phyloP scores from a whole-genome alignment of 2,113 vertebrate genomes.

The Albula glossodonta region DNA sequence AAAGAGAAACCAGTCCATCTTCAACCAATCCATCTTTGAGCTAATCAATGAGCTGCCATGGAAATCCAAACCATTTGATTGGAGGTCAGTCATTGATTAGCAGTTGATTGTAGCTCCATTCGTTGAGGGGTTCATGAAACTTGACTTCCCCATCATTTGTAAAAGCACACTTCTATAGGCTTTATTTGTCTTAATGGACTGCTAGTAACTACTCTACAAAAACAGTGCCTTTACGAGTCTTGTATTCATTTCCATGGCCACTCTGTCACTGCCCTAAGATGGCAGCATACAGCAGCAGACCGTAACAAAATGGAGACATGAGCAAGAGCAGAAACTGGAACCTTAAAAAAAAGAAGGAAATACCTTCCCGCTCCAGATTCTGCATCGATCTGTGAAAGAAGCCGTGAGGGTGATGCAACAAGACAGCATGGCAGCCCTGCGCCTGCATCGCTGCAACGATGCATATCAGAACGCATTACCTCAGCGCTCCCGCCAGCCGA shows the following conservation, averaged over 20 bases:
- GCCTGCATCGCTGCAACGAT: slow-evolving; percentile 9
- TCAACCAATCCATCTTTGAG: too few relatives aligned
- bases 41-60: too few relatives aligned
- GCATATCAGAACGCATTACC: slow-evolving; percentile 48
- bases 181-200: too few relatives aligned
- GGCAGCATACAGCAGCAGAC: background rate
- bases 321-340: slow-evolving; percentile 16
- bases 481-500: slow-evolving; percentile 50
- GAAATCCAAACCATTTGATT: too few relatives aligned
- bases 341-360: slow-evolving; percentile 36
- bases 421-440: slow-evolving; percentile 38
- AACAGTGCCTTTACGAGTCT: background rate
- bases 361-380: slow-evolving; percentile 18
- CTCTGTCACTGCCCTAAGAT: background rate
- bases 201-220: too few relatives aligned
- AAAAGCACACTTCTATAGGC: too few relatives aligned
- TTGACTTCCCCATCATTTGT: too few relatives aligned
- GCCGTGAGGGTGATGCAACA: slow-evolving; percentile 43
- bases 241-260: background rate
- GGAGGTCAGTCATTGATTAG: too few relatives aligned
- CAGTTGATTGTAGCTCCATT: too few relatives aligned
- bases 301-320: background rate
- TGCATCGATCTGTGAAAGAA: slow-evolving; percentile 34
- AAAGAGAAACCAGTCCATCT: too few relatives aligned
- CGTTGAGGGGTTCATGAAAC: too few relatives aligned